A percentile compares a stretch with the other conserved stretches of the same genome.
Conservation (phyloP, 2,113 vertebrate genomes). For the Toxotes chatareus region DNA sequence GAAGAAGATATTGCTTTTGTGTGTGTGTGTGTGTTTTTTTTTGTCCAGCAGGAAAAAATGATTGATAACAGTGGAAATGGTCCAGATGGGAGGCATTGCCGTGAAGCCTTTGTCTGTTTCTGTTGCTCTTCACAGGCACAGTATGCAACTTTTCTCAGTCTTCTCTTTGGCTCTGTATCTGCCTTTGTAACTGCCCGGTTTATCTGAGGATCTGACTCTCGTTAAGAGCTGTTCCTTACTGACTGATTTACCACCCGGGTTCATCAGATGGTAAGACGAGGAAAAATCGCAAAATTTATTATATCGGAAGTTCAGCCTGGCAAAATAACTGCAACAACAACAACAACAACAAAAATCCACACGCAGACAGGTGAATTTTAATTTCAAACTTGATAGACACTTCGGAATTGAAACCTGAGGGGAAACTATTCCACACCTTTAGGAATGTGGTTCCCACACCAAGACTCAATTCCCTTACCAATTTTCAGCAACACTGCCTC, state of each 20-base stretch:
- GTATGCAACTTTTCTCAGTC: slow-evolving; percentile 8
- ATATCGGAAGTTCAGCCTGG: slow-evolving; percentile 37
- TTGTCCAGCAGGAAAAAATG: slow-evolving; percentile 31
- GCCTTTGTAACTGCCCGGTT: slow-evolving; percentile 23
- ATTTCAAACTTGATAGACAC: slow-evolving; percentile 75
- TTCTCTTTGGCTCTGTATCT: slow-evolving; percentile 15
- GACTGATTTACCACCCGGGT: slow-evolving; percentile 41
- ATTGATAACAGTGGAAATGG: slow-evolving; percentile 55
- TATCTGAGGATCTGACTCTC: slow-evolving; percentile 32
- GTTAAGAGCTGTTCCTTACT: slow-evolving; percentile 38
- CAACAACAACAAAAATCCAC: background rate
- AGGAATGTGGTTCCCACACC: slow-evolving; percentile 73
- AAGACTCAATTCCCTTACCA: slow-evolving; percentile 78
- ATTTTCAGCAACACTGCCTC: slow-evolving; percentile 83
- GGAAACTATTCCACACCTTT: slow-evolving; percentile 72
- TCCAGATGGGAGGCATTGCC: background rate
- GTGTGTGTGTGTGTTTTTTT: background rate
- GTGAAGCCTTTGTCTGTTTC: slow-evolving; percentile 14
- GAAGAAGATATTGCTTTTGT: slow-evolving; percentile 38
- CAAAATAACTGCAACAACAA: slow-evolving; percentile 10
- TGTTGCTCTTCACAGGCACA: slow-evolving; percentile 6
- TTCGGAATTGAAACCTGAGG: slow-evolving; percentile 68
- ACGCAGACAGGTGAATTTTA: slow-evolving; percentile 59
- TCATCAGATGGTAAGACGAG: slow-evolving; percentile 48
- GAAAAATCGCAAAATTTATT: slow-evolving; percentile 36